These are phyloP conservation scores for Neodiprion fabricii DNA, from an alignment of 1,140 invertebrate genomes.

Conservation along the genomic window DNA sequence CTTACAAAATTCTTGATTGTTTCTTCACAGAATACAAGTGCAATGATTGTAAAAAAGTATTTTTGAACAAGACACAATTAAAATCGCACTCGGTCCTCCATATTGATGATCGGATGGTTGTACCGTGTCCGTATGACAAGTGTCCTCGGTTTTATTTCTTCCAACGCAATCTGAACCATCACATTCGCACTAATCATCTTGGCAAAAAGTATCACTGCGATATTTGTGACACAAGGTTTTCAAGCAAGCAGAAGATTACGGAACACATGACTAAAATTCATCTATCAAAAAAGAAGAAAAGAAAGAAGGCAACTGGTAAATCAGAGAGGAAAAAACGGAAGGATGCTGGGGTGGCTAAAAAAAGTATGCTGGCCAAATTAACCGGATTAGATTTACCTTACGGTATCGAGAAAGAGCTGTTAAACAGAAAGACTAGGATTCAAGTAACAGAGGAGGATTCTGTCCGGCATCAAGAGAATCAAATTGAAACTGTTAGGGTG, in stretches of 20 bases:
- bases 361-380: conserved; percentile 17
- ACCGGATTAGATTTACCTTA: conserved; percentile 16
- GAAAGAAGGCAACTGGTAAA: not conserved
- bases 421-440: conserved; percentile 13
- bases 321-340: conserved; percentile 17
- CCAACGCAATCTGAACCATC: conserved; percentile 36
- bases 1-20: not conserved
- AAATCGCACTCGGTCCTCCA: conserved; percentile 32
- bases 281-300: conserved; percentile 13
- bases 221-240: conserved; percentile 32
- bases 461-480: not conserved
- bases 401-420: conserved; percentile 17
- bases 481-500: not conserved
- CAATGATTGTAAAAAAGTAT: conserved; percentile 33
- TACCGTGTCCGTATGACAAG: conserved; percentile 39
- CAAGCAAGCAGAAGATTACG: conserved; percentile 30
- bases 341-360: conserved; percentile 19
- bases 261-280: conserved; percentile 33
- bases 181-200: conserved; percentile 36
- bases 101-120: conserved; percentile 14
- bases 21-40: conserved; percentile 39
- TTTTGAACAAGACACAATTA: conserved; percentile 27
- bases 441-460: not conserved
- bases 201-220: conserved; percentile 41
- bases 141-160: conserved; percentile 36